These are phyloP conservation scores for Adelphocoris suturalis DNA, from an alignment of 2,888 invertebrate species.

Conservation along the genomic window DNA sequence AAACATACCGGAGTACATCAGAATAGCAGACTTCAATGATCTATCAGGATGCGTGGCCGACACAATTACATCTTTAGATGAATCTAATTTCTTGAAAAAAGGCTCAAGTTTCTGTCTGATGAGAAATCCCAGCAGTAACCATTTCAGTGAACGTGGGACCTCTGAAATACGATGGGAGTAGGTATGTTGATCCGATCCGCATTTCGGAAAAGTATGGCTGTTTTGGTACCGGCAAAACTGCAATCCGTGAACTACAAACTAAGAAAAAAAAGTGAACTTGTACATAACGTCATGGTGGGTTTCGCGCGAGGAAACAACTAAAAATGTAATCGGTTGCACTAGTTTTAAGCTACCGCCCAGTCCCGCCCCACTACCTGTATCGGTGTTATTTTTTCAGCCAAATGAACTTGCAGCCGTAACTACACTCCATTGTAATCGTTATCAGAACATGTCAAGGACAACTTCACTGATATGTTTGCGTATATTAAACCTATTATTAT, in stretches of 20 bases:
- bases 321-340: not conserved
- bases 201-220: constrained; percentile 1
- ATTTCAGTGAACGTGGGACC: not conserved
- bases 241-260: not conserved
- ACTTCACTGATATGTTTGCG: not conserved
- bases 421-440: not conserved
- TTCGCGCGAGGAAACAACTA: not conserved
- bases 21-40: not conserved
- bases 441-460: not conserved
- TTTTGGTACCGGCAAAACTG: not conserved
- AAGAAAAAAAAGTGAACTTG: not conserved
- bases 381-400: not conserved
- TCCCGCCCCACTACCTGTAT: not conserved
- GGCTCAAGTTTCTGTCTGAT: not conserved
- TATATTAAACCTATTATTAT: too few species aligned
- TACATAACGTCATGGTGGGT: not conserved
- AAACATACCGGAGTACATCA: not conserved
- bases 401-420: not conserved
- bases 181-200: not conserved
- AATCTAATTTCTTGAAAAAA: not conserved
- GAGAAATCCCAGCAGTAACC: not conserved
- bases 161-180: not conserved
- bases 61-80: not conserved
- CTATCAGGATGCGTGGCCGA: not conserved
- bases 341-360: not conserved